Conservation (phyloP, 2,888 invertebrate species). For the Smittia sp. region DNA sequence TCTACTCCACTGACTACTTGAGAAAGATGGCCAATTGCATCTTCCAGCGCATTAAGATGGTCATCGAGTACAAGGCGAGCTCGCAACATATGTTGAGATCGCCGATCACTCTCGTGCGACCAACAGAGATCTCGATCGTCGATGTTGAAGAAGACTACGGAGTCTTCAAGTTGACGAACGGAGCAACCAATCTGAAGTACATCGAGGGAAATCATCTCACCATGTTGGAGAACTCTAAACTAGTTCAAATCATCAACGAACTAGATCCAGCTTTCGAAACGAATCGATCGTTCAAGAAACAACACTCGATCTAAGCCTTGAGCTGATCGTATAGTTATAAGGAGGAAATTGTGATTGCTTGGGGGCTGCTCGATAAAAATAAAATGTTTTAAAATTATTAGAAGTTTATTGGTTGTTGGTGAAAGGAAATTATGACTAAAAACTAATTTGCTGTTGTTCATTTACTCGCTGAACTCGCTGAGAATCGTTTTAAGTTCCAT, state of each 20-base stretch:
- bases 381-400: conserved; percentile 18
- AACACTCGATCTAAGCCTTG: background rate
- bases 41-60: conserved; percentile 59
- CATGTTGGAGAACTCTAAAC: conserved; percentile 64
- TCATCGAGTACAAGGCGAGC: conserved; percentile 55
- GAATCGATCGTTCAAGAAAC: conserved; percentile 41
- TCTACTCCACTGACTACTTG: conserved; percentile 53
- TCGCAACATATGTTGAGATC: conserved; percentile 57
- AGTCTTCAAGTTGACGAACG: conserved; percentile 59
- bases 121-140: conserved; percentile 59
- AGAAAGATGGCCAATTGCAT: conserved; percentile 51
- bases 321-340: background rate
- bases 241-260: conserved; percentile 63
- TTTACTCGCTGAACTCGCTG: background rate
- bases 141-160: conserved; percentile 65
- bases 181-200: conserved; percentile 59
- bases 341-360: background rate
- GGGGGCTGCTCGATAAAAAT: background rate
- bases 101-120: conserved; percentile 62
- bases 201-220: conserved; percentile 72
- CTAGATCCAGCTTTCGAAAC: conserved; percentile 47
- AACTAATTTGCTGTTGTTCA: background rate
- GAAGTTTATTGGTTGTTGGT: background rate
- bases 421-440: conserved; percentile 1
- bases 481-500: conserved; percentile 5